A percentile compares a stretch with the other conserved stretches of the same genome.
Conservation (phyloP, 2,113 vertebrate species). For the Heteronetta atricapilla region DNA sequence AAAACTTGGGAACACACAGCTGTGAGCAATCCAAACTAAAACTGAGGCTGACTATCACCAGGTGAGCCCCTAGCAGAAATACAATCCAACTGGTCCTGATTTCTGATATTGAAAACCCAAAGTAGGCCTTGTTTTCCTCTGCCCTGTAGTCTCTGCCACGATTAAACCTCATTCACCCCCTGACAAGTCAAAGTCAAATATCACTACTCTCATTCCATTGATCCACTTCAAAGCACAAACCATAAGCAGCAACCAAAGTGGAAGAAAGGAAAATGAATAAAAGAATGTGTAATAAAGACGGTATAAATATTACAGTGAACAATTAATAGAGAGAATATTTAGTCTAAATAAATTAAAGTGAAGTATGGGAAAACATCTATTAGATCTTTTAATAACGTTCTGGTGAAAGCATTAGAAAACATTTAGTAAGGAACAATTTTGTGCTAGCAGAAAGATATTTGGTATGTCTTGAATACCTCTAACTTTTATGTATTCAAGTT, state of each 20-base stretch:
- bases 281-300: background rate
- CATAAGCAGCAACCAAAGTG: background rate
- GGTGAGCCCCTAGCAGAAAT: background rate
- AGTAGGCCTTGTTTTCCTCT: background rate
- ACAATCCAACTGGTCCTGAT: rapidly evolving
- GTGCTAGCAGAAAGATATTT: too few relatives aligned
- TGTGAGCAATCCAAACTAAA: background rate
- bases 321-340: background rate
- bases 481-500: background rate
- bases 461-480: background rate
- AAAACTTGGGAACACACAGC: background rate
- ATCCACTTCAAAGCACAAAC: background rate
- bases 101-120: background rate
- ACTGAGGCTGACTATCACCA: background rate
- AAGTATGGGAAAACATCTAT: background rate
- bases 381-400: background rate
- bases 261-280: background rate
- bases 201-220: background rate
- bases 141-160: background rate
- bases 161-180: background rate
- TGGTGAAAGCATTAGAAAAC: background rate
- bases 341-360: background rate
- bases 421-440: background rate
- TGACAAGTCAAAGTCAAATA: background rate
- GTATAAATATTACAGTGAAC: background rate